phyloP scores from a whole-genome alignment of 2,797 vertebrate species.

The Acrocephalus scirpaceus region DNA sequence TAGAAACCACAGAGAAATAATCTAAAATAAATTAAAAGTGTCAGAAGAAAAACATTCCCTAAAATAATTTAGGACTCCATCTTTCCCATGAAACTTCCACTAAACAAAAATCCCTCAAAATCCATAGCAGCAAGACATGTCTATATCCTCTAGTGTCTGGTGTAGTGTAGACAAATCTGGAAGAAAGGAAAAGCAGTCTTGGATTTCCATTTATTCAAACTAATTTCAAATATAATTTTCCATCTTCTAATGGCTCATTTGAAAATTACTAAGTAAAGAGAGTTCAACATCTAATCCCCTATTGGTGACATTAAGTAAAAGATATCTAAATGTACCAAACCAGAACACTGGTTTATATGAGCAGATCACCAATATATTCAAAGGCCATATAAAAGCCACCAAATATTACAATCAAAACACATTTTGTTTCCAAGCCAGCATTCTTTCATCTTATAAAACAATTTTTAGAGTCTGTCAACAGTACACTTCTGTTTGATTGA shows the following conservation, averaged over 20 bases:
- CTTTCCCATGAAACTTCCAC: not conserved
- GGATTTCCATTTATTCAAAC: not conserved
- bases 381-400: not conserved
- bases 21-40: not conserved
- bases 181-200: not conserved
- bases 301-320: not conserved
- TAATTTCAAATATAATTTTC: not conserved
- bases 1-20: not conserved
- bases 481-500: not conserved
- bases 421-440: not conserved
- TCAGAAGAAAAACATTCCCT: not conserved
- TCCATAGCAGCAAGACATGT: not conserved
- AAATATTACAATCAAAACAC: not conserved
- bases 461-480: not conserved
- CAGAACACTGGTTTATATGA: not conserved
- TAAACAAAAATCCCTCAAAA: not conserved
- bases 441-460: not conserved
- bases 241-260: not conserved
- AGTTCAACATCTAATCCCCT: not conserved
- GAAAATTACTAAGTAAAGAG: not conserved
- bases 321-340: not conserved
- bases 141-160: not conserved
- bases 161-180: not conserved
- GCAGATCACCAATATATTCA: not conserved
- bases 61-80: not conserved